Evolutionary conservation across 2,113 vertebrate species (phyloP).

Genomic region (Grammomys dolichurus): DNA sequence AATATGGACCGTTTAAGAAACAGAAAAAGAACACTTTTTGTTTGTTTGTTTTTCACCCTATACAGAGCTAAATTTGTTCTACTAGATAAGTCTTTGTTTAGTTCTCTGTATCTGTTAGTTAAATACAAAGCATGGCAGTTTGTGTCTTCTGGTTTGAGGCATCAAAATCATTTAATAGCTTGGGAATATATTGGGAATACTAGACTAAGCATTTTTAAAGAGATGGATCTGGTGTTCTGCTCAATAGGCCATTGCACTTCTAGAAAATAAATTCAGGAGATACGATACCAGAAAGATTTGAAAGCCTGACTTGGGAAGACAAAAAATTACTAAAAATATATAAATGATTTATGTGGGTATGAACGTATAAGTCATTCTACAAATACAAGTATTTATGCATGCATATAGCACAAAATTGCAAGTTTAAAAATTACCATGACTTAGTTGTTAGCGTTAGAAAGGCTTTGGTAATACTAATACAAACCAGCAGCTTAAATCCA

Average conservation of each 20-base stretch:
- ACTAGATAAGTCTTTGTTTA: constrained; percentile 27
- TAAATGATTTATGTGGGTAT: not conserved
- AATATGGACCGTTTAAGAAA: constrained; percentile 21
- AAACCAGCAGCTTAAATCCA: not conserved
- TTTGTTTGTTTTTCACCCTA: not conserved
- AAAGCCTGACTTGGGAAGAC: constrained; percentile 28
- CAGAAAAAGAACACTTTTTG: not conserved
- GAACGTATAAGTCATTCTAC: not conserved
- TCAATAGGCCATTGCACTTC: constrained; percentile 14
- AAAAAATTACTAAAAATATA: not conserved
- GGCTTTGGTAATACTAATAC: not conserved
- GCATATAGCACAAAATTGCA: not conserved
- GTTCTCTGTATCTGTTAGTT: constrained; percentile 23
- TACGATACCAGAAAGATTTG: not conserved
- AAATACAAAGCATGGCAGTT: constrained; percentile 5
- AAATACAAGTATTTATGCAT: not conserved
- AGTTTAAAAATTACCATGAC: not conserved
- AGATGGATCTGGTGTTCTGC: constrained; percentile 34
- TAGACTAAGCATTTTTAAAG: constrained; percentile 9
- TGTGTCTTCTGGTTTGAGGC: not conserved
- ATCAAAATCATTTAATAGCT: constrained; percentile 57
- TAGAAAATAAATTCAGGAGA: constrained; percentile 15
- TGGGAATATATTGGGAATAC: constrained; percentile 5
- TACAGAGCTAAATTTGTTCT: constrained; percentile 17
- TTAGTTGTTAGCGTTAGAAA: constrained; percentile 6